A percentile compares a stretch with the other conserved stretches of the same genome.
Evolutionary conservation across 2,888 invertebrate species (phyloP).

Genomic region (Subacronicta megacephala): DNA sequence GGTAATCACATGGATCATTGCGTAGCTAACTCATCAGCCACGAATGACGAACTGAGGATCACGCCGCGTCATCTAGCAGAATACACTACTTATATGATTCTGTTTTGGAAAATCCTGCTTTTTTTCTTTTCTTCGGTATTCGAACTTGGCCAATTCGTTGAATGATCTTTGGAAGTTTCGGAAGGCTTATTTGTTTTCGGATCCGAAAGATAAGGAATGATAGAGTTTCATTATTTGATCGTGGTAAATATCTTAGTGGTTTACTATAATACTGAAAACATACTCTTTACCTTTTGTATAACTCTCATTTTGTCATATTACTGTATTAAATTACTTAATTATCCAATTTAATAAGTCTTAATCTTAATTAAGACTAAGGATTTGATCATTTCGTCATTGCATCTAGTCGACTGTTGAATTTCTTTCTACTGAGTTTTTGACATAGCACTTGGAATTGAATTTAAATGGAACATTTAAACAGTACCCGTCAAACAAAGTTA

Average conservation of each 20-base stretch:
- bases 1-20: slow-evolving; percentile 73
- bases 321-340: too few relatives aligned
- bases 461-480: slow-evolving; percentile 33
- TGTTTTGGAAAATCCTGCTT: slow-evolving; percentile 46
- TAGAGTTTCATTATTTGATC: slow-evolving; percentile 38
- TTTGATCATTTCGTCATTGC: too few relatives aligned
- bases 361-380: too few relatives aligned
- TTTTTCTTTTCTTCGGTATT: slow-evolving; percentile 35
- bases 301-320: too few relatives aligned
- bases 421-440: not conserved
- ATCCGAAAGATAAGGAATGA: slow-evolving; percentile 32
- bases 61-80: slow-evolving; percentile 61
- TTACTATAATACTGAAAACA: not conserved
- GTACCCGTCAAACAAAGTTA: slow-evolving; percentile 7
- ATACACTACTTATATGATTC: slow-evolving; percentile 46
- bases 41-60: slow-evolving; percentile 64
- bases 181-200: slow-evolving; percentile 41
- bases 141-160: slow-evolving; percentile 36
- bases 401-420: too few relatives aligned
- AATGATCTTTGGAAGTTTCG: slow-evolving; percentile 34
- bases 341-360: too few relatives aligned
- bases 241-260: slow-evolving; percentile 19
- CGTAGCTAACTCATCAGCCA: slow-evolving; percentile 66
- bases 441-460: slow-evolving; percentile 40
- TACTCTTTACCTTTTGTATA: too few relatives aligned